These are phyloP conservation scores for Tupaia tana DNA, from an alignment of 2,113 vertebrate genomes.

Conservation along the genomic window DNA sequence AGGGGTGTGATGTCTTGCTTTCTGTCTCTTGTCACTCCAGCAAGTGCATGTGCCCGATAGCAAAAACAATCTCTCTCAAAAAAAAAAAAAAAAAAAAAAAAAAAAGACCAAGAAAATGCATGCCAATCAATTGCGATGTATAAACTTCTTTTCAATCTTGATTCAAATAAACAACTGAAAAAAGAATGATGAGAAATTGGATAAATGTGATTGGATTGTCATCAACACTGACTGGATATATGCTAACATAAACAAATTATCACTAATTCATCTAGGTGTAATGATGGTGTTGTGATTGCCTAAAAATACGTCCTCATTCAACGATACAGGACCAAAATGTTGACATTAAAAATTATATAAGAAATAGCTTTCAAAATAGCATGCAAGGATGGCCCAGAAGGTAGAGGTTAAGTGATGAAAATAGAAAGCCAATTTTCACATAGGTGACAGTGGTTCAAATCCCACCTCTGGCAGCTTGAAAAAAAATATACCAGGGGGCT, in stretches of 20 bases:
- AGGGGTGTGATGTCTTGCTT: no score
- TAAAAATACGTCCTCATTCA: constrained; percentile 40
- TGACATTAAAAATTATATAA: constrained; percentile 23
- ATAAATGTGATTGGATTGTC: constrained; percentile 21
- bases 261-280: constrained; percentile 38
- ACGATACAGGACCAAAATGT: constrained; percentile 31
- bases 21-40: no score
- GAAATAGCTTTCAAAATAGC: constrained; percentile 26
- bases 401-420: no score
- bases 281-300: not conserved
- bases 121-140: not conserved
- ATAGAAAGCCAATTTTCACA: no score
- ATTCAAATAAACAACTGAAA: constrained; percentile 42
- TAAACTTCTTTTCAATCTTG: constrained; percentile 12
- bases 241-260: constrained; percentile 25
- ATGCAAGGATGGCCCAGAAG: not conserved
- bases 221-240: not conserved
- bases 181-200: constrained; percentile 19
- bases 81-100: not conserved
- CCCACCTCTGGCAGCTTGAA: no score
- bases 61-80: no score
- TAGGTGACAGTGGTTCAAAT: no score
- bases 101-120: constrained; percentile 52
- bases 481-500: no score
- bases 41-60: no score